Base-by-base conservation (phyloP, 2,797 vertebrate genomes). In the Myotis myotis region DNA sequence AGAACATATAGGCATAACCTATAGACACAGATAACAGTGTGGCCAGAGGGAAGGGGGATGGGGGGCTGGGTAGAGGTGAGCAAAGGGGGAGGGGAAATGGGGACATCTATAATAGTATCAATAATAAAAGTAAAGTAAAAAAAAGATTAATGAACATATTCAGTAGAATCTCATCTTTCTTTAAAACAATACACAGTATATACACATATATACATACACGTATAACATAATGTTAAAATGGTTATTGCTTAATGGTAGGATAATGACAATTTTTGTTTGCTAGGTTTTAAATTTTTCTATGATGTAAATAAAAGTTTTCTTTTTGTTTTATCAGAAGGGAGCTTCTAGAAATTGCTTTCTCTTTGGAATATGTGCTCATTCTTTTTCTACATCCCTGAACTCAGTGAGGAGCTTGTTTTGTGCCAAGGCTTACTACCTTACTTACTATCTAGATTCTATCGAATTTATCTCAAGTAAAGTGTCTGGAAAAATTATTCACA, bases 181-280 rank as follows among this genome's bases (percentile, higher is more conserved):
- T 76, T 22, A 94, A 95, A 95, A 78, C 33, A 95, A 76, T 80
- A 44, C 36, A 80, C 83, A 72, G 22, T 81, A 87, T 62, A 78
- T 36, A 88, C 13, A 81, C 25, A 74, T 10, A 83, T 23, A 94
- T 28, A 79, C 72, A 71, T 10, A 78, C 19, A 71, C 23, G 20
- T 38, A 84, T 36, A 84, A 55, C 55, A 72, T 44, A 74, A 51
- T 79, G 33, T 64, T 92, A 75, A 89, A 75, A 87, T 55, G 38
- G 16, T 71, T 79, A 86, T 87, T 91, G 53, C 22, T 81, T 74
- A 68, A 74, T 84, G 57, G 64, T 36, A 44, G 57, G 12, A 84
- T 51, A 76, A 84, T 83, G 47, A 60, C 93, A 79, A 72, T n/a
- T 89, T 91, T 92, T 87, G 72, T 78, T 87, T 87, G 71, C 71